Conservation (phyloP, 1,140 invertebrate genomes). For the Drosophila fuyamai region DNA sequence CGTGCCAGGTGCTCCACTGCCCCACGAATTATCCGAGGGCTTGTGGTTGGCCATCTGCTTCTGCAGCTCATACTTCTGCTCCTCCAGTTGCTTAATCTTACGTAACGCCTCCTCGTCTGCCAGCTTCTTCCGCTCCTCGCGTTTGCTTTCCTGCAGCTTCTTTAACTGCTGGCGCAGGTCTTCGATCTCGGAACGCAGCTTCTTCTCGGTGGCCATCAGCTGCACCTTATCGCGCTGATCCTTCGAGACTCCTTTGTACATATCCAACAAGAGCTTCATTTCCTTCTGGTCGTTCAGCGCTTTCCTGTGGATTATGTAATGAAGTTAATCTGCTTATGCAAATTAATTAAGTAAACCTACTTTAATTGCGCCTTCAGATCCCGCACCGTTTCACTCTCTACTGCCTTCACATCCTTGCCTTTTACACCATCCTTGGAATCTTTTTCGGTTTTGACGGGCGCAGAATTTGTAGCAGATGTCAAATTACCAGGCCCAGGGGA, state of each 20-base stretch:
- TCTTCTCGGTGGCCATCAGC: constrained; percentile 97
- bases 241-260: constrained; percentile 98
- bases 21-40: constrained; percentile 88
- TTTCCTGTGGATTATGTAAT: constrained; percentile 89
- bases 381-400: constrained; percentile 89
- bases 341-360: constrained; percentile 86
- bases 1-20: constrained; percentile 54
- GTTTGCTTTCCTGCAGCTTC: constrained; percentile 95
- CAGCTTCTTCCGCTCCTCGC: constrained; percentile 95
- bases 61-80: constrained; percentile 93
- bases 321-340: background rate
- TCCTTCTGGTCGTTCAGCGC: constrained; percentile 96
- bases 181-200: constrained; percentile 94
- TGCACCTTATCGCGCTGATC: constrained; percentile 98
- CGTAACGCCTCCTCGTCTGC: constrained; percentile 97
- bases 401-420: constrained; percentile 87
- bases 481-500: constrained; percentile 56
- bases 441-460: constrained; percentile 86
- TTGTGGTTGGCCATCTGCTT: constrained; percentile 94
- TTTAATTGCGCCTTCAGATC: constrained; percentile 96
- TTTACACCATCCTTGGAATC: constrained; percentile 85
- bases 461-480: constrained; percentile 26
- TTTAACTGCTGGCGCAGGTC: constrained; percentile 94
- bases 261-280: constrained; percentile 97
- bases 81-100: constrained; percentile 97